These are phyloP conservation scores for Rhynchomys soricoides DNA, from an alignment of 2,113 vertebrate species.

Conservation along the genomic window DNA sequence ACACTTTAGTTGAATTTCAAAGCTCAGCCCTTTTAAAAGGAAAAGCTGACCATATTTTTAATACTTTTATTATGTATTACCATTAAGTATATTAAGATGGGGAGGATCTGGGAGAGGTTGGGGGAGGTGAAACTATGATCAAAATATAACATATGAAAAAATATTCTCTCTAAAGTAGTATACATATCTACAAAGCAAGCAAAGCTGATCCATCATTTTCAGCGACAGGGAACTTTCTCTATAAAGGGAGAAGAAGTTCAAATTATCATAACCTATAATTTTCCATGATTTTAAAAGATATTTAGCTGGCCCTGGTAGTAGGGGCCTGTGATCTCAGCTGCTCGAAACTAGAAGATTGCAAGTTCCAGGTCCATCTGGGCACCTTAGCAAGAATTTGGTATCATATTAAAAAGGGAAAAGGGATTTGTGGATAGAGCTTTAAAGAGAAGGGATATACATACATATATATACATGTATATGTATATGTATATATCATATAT, in stretches of 20 bases:
- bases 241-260: background rate
- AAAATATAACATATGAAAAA: background rate
- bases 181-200: background rate
- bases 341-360: background rate
- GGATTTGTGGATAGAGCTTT: too few relatives aligned
- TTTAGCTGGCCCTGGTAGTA: background rate
- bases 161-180: too few relatives aligned
- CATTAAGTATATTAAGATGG: conserved; percentile 29
- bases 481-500: too few relatives aligned
- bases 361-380: background rate
- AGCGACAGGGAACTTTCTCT: background rate
- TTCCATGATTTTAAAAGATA: background rate
- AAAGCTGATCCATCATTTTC: background rate
- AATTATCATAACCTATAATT: background rate
- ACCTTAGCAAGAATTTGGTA: background rate
- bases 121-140: background rate
- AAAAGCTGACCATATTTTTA: conserved; percentile 21
- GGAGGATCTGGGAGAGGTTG: background rate
- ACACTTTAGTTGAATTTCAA: background rate
- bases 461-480: background rate
- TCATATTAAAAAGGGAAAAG: background rate
- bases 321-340: background rate
- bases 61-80: background rate
- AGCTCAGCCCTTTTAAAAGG: background rate
- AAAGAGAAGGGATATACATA: background rate